Percentiles rank a stretch among this genome's conserved stretches.
phyloP scores from a whole-genome alignment of 2,113 vertebrate species.

The Pogona vitticeps region DNA sequence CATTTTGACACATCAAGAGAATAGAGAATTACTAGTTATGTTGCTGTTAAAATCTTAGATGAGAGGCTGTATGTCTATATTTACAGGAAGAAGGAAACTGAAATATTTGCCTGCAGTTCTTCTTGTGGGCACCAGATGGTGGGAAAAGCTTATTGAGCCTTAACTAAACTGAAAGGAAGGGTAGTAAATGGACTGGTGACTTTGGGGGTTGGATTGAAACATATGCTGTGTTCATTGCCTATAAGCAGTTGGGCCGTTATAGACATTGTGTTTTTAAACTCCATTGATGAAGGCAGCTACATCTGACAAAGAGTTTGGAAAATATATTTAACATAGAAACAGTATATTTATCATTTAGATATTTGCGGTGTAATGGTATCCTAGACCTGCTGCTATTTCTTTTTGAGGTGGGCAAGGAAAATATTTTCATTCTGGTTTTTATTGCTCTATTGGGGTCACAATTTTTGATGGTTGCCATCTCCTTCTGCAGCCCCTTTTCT shows the following conservation, averaged over 20 bases:
- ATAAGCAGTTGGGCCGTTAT: too few species aligned
- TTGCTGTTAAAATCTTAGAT: not conserved
- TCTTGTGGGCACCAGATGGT: constrained; percentile 55
- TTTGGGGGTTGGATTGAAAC: not conserved
- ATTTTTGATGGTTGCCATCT: not conserved
- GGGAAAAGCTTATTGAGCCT: constrained; percentile 24
- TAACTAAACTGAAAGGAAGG: fast-evolving
- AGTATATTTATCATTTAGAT: not conserved
- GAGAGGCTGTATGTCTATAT: not conserved
- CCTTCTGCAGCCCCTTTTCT: not conserved
- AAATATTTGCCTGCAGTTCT: constrained; percentile 56
- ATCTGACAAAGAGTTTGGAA: not conserved
- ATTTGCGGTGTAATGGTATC: not conserved
- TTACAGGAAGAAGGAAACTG: constrained; percentile 37
- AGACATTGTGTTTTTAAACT: too few species aligned
- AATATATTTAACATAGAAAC: not conserved
- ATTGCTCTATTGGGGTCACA: not conserved
- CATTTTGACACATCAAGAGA: not conserved
- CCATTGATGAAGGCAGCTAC: not conserved
- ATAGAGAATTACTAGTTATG: not conserved
- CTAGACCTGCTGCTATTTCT: not conserved
- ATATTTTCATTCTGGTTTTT: not conserved
- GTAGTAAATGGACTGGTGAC: not conserved
- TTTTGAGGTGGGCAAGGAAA: not conserved
- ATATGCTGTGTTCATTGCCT: not conserved